These are phyloP conservation scores for Micromussa lordhowensis DNA, from an alignment of 92 coral and sea anemone genomes.

Conservation along the genomic window DNA sequence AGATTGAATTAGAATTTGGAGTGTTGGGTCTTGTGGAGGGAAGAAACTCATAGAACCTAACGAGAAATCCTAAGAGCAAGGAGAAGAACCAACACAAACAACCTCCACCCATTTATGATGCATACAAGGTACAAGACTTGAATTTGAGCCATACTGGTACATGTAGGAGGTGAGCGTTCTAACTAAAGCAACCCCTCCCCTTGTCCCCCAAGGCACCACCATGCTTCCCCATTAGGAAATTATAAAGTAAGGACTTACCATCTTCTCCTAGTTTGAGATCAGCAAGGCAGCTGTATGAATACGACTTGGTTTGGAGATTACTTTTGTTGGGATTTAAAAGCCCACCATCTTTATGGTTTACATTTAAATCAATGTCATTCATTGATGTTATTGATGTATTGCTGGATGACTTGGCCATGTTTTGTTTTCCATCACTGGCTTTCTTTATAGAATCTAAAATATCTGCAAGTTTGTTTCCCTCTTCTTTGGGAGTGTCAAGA, in stretches of 20 bases:
- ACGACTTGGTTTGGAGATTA: conserved; percentile 84
- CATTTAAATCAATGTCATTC: conserved; percentile 65
- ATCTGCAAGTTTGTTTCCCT: conserved; percentile 80
- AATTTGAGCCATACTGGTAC: too few relatives aligned
- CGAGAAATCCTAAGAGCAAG: too few relatives aligned
- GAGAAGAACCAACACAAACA: too few relatives aligned
- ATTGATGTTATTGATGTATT: conserved; percentile 55
- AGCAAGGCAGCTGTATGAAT: conserved; percentile 84
- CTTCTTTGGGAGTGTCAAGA: conserved; percentile 51
- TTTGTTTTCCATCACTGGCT: conserved; percentile 61
- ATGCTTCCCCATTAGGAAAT: neutral
- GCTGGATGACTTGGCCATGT: conserved; percentile 30
- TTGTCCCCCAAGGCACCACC: neutral
- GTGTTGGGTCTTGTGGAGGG: too few relatives aligned
- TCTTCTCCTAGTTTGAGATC: conserved; percentile 72
- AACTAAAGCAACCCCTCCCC: neutral
- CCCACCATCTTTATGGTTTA: conserved; percentile 50
- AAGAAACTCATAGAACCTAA: too few relatives aligned
- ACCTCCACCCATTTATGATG: too few relatives aligned
- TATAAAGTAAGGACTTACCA: conserved; percentile 55
- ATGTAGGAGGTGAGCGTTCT: too few relatives aligned
- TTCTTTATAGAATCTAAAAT: conserved; percentile 83
- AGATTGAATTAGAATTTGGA: too few relatives aligned
- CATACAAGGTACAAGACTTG: too few relatives aligned
- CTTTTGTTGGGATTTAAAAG: conserved; percentile 40